Base-by-base conservation (phyloP, 2,888 invertebrate species). In the Tethea ocularis region DNA sequence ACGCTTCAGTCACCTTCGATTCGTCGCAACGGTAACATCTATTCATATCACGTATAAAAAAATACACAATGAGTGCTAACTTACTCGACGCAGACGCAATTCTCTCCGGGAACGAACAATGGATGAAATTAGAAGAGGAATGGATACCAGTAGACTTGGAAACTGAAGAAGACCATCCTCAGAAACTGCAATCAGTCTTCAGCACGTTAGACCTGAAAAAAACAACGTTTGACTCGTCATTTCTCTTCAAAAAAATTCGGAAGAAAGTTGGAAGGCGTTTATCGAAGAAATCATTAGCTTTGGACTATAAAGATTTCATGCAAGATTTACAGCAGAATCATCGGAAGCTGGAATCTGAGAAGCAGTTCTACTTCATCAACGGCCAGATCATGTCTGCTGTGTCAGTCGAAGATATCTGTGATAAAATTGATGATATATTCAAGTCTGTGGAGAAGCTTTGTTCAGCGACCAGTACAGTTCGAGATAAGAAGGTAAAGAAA, bases 131-230 rank as follows among this genome's bases (percentile, higher is more conserved):
- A 1, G 89, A 89, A 61, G 83, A 88, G 63, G 80, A 86, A 64
- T 92, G 91, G 91, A 86, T 83, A 36, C 87, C 91, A 3, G 72
- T 92, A 1, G 91, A 92, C 67, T 70, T 92, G 2, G 91, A 91
- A 53, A 86, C 84, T 0, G 89, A 91, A 29, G 83, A 89, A 64
- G 82, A 89, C 60, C 53, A 64, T 5, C 65, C 74, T 38, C 61
- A 75, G 0, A 74, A 63, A 55, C 46, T 87, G 0, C 76, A 71
- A 55, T 79, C 84, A 0, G 85, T 80, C 33, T 83, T 88, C 72
- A 89, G 89, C 58, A 80, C 84, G 0, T 67, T 89, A 22, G 89
- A 92, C 57, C 63, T 88, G 13, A 74, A 78, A 58, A 82, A 77
- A 63, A 82, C 87, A 0, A 91, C 91, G 0, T 91, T 91, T 64